These are phyloP conservation scores for Acrobasis repandana DNA, from an alignment of 2,888 invertebrate species.

Conservation along the genomic window DNA sequence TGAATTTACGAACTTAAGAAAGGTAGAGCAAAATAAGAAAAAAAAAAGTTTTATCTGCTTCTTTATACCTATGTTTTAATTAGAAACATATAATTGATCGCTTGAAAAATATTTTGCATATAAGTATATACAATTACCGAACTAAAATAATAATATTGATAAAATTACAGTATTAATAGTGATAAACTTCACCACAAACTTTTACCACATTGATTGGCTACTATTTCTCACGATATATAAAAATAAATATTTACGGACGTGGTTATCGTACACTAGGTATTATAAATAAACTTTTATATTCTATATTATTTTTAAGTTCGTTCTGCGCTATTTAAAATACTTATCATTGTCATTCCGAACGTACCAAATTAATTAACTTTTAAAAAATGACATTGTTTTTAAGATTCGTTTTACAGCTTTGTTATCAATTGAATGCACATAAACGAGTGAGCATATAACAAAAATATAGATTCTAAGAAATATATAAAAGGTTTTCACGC, in stretches of 20 bases:
- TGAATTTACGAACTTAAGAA: no score
- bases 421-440: neutral
- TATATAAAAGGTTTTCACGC: no score
- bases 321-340: neutral
- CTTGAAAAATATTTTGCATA: no score
- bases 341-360: neutral
- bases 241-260: conserved; percentile 16
- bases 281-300: neutral
- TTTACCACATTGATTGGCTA: neutral
- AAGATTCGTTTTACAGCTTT: neutral
- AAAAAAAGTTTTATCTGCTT: no score
- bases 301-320: neutral
- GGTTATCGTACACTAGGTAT: neutral
- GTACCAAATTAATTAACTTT: neutral
- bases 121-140: no score
- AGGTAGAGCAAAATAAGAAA: no score
- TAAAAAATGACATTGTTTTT: neutral
- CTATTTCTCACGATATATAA: conserved; percentile 7
- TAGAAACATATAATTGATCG: no score
- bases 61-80: no score
- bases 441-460: no score
- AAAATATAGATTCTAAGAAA: no score
- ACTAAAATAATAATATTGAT: no score
- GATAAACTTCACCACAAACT: neutral
- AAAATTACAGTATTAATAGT: neutral